These are phyloP conservation scores for Myxocyprinus asiaticus DNA, from an alignment of 2,113 vertebrate genomes.

Conservation along the genomic window DNA sequence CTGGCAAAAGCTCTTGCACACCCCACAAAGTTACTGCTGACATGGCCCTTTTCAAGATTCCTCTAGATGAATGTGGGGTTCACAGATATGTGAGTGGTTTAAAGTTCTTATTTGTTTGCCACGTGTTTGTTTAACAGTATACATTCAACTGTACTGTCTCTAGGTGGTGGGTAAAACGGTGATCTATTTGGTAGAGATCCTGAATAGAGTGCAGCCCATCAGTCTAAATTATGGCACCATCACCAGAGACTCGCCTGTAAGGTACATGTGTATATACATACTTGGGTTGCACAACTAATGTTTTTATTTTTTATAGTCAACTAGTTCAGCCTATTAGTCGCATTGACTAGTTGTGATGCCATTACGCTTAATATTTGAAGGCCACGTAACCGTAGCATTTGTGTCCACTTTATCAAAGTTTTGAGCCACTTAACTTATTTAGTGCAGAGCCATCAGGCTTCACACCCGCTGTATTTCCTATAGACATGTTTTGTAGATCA, in stretches of 20 bases:
- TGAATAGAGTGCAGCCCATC: constrained; percentile 68
- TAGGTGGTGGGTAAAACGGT: constrained; percentile 70
- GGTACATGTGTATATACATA: constrained; percentile 58
- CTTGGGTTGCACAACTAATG: too few relatives aligned
- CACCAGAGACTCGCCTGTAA: constrained; percentile 75
- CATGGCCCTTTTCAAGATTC: constrained; percentile 75
- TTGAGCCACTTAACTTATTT: too few relatives aligned
- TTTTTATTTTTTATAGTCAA: too few relatives aligned
- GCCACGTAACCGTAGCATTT: too few relatives aligned
- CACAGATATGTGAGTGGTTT: constrained; percentile 67
- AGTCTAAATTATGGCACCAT: constrained; percentile 75
- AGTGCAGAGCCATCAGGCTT: too few relatives aligned
- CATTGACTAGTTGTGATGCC: too few relatives aligned
- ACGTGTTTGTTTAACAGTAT: not conserved
- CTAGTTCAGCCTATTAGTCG: too few relatives aligned
- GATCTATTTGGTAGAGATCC: constrained; percentile 74
- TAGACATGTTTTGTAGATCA: too few relatives aligned
- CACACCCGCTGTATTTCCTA: too few relatives aligned
- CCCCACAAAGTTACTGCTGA: constrained; percentile 65
- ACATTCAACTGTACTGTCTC: not conserved
- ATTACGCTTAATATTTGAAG: too few relatives aligned
- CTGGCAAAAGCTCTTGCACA: constrained; percentile 66
- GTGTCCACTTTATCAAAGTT: too few relatives aligned
- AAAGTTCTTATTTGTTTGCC: not conserved
- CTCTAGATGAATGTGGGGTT: constrained; percentile 73